These are phyloP conservation scores for Amblyraja radiata DNA, from an alignment of 2,797 vertebrate species.

Conservation along the genomic window DNA sequence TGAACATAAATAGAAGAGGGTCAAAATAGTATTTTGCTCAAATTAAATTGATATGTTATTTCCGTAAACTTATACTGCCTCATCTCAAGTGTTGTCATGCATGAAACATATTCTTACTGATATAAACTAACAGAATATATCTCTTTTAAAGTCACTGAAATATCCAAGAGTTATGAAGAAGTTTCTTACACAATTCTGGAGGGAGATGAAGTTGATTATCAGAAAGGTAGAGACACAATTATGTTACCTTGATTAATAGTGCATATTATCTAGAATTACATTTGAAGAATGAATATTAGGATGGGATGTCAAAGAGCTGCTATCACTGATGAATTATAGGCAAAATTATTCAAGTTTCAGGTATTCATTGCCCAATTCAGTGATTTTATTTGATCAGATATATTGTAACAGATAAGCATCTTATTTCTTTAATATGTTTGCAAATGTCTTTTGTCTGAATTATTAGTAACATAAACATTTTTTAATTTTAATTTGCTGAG, in stretches of 20 bases:
- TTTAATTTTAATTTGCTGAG: constrained; percentile 41
- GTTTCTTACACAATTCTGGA: background rate
- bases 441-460: constrained; percentile 38
- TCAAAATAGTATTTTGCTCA: background rate
- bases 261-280: background rate
- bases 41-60: background rate
- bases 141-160: constrained; percentile 14
- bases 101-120: background rate
- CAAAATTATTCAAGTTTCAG: background rate
- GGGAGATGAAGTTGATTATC: background rate
- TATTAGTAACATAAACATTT: constrained; percentile 45
- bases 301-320: background rate
- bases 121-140: background rate
- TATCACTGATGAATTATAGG: background rate
- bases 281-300: background rate
- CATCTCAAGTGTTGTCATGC: background rate
- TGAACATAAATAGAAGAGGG: background rate
- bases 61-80: background rate
- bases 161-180: background rate
- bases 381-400: background rate
- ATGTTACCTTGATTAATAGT: background rate
- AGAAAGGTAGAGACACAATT: constrained; percentile 25
- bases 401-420: background rate
- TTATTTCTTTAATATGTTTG: background rate
- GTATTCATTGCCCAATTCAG: background rate